These are phyloP conservation scores for Bombus turneri DNA, from an alignment of 1,140 invertebrate species.

Conservation along the genomic window DNA sequence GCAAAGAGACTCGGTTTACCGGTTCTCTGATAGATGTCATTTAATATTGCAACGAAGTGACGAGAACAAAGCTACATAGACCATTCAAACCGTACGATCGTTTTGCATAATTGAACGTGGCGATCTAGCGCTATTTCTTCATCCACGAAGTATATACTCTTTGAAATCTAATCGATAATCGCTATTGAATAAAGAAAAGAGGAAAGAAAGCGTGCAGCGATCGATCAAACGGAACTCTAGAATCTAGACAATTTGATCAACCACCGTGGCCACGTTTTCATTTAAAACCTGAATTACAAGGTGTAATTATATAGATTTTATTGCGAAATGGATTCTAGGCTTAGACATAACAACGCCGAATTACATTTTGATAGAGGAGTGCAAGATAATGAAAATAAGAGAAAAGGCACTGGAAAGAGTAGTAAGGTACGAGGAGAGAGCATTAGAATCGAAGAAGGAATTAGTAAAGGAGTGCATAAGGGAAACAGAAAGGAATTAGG, in stretches of 20 bases:
- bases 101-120: conserved; percentile 9
- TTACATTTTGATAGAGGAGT: too few species aligned
- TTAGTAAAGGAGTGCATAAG: too few species aligned
- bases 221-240: background rate
- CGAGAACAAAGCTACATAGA: background rate
- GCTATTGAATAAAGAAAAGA: too few species aligned
- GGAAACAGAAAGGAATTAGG: too few species aligned
- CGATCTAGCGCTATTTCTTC: background rate
- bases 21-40: conserved; percentile 16
- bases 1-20: conserved; percentile 15
- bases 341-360: too few species aligned
- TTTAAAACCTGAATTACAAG: too few species aligned
- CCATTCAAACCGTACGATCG: background rate
- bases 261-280: background rate
- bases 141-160: background rate
- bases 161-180: conserved; percentile 6
- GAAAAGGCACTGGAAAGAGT: too few species aligned
- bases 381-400: too few species aligned
- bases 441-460: too few species aligned
- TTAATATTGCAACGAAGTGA: conserved; percentile 25
- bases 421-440: too few species aligned
- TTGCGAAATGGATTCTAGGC: background rate
- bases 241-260: background rate
- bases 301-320: too few species aligned
- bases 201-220: background rate